Conservation (phyloP, 2,888 invertebrate genomes). For the Drosophila algonquin region DNA sequence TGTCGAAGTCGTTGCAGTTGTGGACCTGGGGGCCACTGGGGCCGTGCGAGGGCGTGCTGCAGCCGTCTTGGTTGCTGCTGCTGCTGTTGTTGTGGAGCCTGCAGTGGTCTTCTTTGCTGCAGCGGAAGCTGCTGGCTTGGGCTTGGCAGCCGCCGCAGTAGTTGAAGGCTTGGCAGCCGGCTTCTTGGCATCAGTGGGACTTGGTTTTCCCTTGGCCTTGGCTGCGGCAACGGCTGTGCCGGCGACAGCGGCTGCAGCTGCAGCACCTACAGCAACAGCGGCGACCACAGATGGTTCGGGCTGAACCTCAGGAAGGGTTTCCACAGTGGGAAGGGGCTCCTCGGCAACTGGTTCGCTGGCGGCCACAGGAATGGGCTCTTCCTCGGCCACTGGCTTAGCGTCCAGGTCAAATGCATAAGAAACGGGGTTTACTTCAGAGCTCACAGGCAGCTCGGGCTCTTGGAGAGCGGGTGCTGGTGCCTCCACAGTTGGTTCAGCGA, state of each 20-base stretch:
- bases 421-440: constrained; percentile 16
- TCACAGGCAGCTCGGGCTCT: constrained; percentile 16
- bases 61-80: constrained; percentile 35
- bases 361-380: not conserved
- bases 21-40: constrained; percentile 47
- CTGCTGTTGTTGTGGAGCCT: constrained; percentile 19
- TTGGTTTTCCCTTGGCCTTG: constrained; percentile 54
- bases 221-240: constrained; percentile 33
- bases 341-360: constrained; percentile 2
- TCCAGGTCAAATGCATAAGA: not conserved
- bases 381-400: not conserved
- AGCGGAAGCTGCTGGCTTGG: constrained; percentile 46
- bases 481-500: not conserved
- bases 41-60: constrained; percentile 74
- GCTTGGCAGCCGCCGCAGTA: constrained; percentile 35
- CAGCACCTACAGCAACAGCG: constrained; percentile 17
- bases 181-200: constrained; percentile 58
- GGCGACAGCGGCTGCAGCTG: constrained; percentile 38
- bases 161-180: constrained; percentile 34
- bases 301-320: not conserved
- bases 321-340: not conserved
- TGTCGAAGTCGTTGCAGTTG: constrained; percentile 44
- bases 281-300: constrained; percentile 29
- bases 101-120: constrained; percentile 37
- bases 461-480: not conserved